Conservation (phyloP, 2,113 vertebrate species). For the Caracal caracal region DNA sequence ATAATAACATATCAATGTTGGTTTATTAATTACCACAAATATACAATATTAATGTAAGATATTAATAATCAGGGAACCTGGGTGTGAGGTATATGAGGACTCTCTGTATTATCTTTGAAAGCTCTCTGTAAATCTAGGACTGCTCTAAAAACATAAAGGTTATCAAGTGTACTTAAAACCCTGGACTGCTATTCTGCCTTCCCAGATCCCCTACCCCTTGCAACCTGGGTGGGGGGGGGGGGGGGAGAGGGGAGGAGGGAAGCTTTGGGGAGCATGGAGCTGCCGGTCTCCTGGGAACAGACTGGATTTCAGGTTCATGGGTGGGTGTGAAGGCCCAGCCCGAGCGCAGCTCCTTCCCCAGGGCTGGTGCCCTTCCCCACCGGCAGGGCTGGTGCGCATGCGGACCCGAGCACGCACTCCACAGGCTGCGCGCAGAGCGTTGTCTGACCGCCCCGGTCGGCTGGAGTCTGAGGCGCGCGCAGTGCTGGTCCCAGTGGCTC, state of each 20-base stretch:
- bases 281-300: not conserved
- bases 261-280: not conserved
- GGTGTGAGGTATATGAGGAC: not conserved
- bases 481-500: not conserved
- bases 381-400: not conserved
- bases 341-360: not conserved
- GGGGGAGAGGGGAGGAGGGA: not conserved
- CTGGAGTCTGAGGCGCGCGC: not conserved
- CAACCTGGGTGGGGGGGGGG: not conserved
- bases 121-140: constrained; percentile 23
- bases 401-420: not conserved
- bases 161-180: not conserved
- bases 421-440: not conserved
- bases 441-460: too few relatives aligned
- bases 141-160: not conserved
- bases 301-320: not conserved
- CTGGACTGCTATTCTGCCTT: not conserved
- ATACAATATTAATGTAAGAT: not conserved
- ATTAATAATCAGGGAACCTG: not conserved
- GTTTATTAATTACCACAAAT: not conserved
- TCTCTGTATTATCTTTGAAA: not conserved
- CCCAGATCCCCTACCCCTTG: not conserved
- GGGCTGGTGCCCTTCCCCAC: not conserved
- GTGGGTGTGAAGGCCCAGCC: not conserved
- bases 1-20: not conserved